These are phyloP conservation scores for Lagorchestes hirsutus DNA, from an alignment of 2,797 vertebrate genomes.

Conservation along the genomic window DNA sequence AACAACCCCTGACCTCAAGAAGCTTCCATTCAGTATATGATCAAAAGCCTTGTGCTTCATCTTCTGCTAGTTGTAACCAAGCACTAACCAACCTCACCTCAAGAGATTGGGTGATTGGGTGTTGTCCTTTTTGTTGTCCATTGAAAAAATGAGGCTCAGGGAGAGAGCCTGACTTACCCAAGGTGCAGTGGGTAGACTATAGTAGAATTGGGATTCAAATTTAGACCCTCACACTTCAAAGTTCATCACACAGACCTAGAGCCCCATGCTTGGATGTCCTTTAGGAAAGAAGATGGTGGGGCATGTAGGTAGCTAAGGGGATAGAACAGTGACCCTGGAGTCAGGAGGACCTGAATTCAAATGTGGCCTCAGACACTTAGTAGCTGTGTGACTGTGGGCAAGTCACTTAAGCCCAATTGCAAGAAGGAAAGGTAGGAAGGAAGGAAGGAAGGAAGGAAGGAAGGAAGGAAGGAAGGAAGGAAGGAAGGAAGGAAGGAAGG, in stretches of 20 bases:
- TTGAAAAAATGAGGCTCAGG: not conserved
- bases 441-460: too few relatives aligned
- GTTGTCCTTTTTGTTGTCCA: too few relatives aligned
- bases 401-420: not conserved
- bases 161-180: not conserved
- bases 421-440: too few relatives aligned
- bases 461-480: too few relatives aligned
- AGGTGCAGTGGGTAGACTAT: not conserved
- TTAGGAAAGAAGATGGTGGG: not conserved
- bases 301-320: not conserved
- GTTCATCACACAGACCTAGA: not conserved
- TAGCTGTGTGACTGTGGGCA: not conserved
- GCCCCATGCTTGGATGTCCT: not conserved
- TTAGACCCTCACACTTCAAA: not conserved
- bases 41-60: not conserved
- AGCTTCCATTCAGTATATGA: not conserved
- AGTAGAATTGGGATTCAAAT: not conserved
- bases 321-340: not conserved
- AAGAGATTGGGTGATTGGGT: not conserved
- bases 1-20: not conserved
- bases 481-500: too few relatives aligned
- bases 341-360: not conserved
- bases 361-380: not conserved
- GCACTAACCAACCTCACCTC: not conserved
- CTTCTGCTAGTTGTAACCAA: not conserved